Conservation (phyloP, 2,113 vertebrate species). For the Elephas maximus region DNA sequence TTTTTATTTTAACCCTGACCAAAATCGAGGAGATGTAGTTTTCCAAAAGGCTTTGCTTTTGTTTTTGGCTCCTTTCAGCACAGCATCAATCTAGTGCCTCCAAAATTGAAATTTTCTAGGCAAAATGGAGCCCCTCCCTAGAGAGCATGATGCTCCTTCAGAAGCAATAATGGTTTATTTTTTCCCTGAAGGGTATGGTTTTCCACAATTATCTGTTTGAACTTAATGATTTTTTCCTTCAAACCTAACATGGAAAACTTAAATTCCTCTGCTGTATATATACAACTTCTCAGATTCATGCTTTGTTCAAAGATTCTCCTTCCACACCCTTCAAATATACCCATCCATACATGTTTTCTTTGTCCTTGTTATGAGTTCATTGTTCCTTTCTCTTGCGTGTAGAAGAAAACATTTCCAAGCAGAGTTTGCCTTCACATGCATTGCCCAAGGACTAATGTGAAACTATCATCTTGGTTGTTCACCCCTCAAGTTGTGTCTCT, state of each 20-base stretch:
- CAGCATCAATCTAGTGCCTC: background rate
- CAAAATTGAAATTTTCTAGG: background rate
- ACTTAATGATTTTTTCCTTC: constrained; percentile 16
- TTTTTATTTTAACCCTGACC: constrained; percentile 40
- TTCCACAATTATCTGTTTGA: background rate
- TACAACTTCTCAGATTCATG: background rate
- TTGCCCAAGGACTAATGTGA: background rate
- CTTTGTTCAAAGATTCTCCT: background rate
- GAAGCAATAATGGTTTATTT: background rate
- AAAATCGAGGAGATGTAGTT: background rate
- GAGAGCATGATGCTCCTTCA: background rate
- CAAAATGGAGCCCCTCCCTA: background rate
- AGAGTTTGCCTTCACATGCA: background rate
- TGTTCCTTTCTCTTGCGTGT: background rate
- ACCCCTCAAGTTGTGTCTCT: background rate
- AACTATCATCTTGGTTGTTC: background rate
- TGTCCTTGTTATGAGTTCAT: background rate
- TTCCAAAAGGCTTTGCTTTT: background rate
- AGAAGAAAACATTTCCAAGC: background rate
- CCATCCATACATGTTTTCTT: background rate
- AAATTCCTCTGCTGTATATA: background rate
- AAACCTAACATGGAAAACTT: background rate
- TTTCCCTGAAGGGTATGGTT: background rate
- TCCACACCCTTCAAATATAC: background rate
- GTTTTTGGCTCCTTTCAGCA: background rate